Base-by-base conservation (phyloP, 2,797 vertebrate genomes). In the Mormyrops attenuatus region DNA sequence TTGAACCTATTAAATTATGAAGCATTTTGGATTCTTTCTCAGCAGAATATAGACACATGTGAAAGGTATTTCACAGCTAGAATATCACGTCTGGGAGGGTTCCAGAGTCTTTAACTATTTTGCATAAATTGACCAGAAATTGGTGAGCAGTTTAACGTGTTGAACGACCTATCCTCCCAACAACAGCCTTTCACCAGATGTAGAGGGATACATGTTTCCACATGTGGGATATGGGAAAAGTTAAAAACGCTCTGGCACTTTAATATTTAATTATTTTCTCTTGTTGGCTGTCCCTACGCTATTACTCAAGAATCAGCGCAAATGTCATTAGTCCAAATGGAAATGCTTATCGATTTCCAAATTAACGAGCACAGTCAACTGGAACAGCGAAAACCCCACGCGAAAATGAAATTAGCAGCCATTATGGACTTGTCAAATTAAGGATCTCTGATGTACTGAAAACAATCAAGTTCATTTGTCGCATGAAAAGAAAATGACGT, bases 71-170 rank as follows among this genome's bases (percentile, higher is more conserved):
- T 63, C 73, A 89, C 86, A 88, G 85, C 77, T 88, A 89, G 89
- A 89, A 91, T 88, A 91, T 91, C 77, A 85, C 57, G 91, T 93
- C 94, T 93, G 94, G 92, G 92, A 88, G 82, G 93, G 93, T 94
- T 94, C 92, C 91, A 91, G 92, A 91, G 90, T 88, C 93, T 92
- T 91, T 92, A 94, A 93, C 92, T 94, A 88, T 93, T 96, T 95
- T 95, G 93, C 95, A 96, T 96, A 95, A 96, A 94, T 91, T 95
- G 92, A 93, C 93, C 92, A 87, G 94, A 90, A 94, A 94, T 95
- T 92, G 95, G 92, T 89, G 90, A 93, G 94, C 93, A 95, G 96
- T 95, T 95, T 85, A 94, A 91, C n/a, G 88, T 90, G 77, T 90
- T 91, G 88, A 77, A 89, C 93, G 92, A 89, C 92, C 91, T 93